Percentiles rank a stretch among this genome's conserved stretches.
These are phyloP conservation scores for Cabera pusaria DNA, from an alignment of 2,888 invertebrate genomes.

Conservation along the genomic window DNA sequence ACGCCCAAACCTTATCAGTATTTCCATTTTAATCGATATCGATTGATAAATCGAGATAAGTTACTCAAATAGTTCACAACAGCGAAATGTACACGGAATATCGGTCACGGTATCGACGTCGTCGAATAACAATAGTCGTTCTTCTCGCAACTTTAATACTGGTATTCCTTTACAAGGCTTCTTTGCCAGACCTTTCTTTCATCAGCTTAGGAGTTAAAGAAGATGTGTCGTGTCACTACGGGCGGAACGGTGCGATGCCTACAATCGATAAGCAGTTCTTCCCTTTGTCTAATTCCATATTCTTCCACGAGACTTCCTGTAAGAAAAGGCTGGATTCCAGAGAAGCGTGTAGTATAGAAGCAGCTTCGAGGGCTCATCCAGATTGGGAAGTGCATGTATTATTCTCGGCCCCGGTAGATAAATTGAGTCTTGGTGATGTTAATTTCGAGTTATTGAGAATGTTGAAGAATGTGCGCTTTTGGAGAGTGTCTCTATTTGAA, in stretches of 20 bases:
- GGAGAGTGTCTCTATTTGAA: conserved; percentile 73
- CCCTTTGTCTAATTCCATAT: conserved; percentile 20
- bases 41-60: too few species aligned
- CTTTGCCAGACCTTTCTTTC: conserved; percentile 15
- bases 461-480: conserved; percentile 79
- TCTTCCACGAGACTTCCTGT: conserved; percentile 79
- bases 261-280: conserved; percentile 10
- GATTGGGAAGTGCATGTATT: conserved; percentile 70
- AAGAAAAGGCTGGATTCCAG: conserved; percentile 59
- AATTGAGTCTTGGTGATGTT: conserved; percentile 14
- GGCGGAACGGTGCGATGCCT: conserved; percentile 6
- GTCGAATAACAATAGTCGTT: too few species aligned
- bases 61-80: too few species aligned
- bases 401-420: conserved; percentile 32
- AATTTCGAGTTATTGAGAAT: conserved; percentile 25
- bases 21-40: conserved; percentile 1
- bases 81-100: conserved; percentile 6
- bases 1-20: conserved; percentile 4
- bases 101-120: too few species aligned
- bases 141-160: too few species aligned
- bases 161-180: too few species aligned
- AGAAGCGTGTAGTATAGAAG: conserved; percentile 39
- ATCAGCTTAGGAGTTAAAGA: conserved; percentile 10
- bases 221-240: conserved; percentile 23
- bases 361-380: conserved; percentile 36